Conservation (phyloP, 2,888 invertebrate species). For the Dryadula phaetusa region DNA sequence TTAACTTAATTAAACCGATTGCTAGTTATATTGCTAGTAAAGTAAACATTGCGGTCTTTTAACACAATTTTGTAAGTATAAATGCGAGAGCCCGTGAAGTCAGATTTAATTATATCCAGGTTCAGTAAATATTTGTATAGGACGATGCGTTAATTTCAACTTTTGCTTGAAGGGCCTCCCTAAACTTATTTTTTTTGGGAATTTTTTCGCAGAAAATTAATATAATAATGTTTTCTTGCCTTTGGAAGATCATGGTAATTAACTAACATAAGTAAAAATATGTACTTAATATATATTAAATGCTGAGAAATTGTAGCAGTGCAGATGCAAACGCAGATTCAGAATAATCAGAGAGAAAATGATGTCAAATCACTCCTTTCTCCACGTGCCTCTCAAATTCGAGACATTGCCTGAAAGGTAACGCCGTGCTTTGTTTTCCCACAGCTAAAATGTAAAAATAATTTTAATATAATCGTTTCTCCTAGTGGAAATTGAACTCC, state of each 20-base stretch:
- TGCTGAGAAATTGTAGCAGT: too few species aligned
- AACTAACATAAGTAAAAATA: too few species aligned
- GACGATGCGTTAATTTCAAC: constrained; percentile 6
- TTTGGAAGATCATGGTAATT: not conserved
- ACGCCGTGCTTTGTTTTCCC: too few species aligned
- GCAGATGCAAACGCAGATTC: too few species aligned
- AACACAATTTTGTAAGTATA: not conserved
- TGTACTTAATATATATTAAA: too few species aligned
- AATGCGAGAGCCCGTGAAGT: constrained; percentile 1
- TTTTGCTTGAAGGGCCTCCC: not conserved
- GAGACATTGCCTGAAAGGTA: too few species aligned
- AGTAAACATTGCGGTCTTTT: constrained; percentile 13
- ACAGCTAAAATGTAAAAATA: too few species aligned
- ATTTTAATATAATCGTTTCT: too few species aligned
- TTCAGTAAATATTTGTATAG: constrained; percentile 22
- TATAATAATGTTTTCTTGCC: not conserved
- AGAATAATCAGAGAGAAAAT: too few species aligned
- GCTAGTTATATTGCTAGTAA: not conserved
- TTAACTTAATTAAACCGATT: not conserved
- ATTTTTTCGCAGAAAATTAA: not conserved
- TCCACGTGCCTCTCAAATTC: too few species aligned
- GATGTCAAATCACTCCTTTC: too few species aligned
- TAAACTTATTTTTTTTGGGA: not conserved
- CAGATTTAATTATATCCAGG: constrained; percentile 27
- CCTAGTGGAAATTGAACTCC: too few species aligned